A percentile compares a stretch with the other conserved stretches of the same genome.
Conservation (phyloP, 2,113 vertebrate genomes). For the Rattus rattus region DNA sequence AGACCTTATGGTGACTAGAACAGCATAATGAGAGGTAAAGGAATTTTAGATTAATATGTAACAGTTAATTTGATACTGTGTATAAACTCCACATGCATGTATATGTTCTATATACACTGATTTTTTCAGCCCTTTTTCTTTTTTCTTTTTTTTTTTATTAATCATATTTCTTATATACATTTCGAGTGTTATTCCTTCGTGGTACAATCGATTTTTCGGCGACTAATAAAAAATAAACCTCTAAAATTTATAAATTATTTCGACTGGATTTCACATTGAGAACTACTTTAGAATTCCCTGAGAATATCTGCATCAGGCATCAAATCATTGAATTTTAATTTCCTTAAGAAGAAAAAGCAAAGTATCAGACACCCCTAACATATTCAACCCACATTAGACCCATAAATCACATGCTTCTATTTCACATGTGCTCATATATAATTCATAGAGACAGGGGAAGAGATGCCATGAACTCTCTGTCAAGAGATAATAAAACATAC, state of each 20-base stretch:
- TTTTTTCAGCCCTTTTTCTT: too few species aligned
- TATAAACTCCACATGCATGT: background rate
- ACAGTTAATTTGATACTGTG: background rate
- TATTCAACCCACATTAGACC: background rate
- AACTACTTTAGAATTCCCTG: conserved; percentile 19
- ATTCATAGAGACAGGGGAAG: background rate
- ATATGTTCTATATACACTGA: background rate
- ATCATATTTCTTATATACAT: too few species aligned
- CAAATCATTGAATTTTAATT: conserved; percentile 26
- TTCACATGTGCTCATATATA: background rate
- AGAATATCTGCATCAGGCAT: conserved; percentile 54
- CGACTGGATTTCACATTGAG: background rate
- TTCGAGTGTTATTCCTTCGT: too few species aligned
- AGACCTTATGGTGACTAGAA: background rate
- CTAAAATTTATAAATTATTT: conserved; percentile 46
- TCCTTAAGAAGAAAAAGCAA: background rate
- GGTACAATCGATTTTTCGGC: too few species aligned
- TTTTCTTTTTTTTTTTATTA: too few species aligned
- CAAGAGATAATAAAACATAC: conserved; percentile 19
- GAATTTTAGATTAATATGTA: background rate
- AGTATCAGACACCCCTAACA: background rate
- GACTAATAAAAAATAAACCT: background rate
- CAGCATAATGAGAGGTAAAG: background rate
- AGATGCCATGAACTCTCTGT: background rate
- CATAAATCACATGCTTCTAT: background rate